Conservation (phyloP, 1,140 invertebrate species). For the Zaprionus tsacasi region DNA sequence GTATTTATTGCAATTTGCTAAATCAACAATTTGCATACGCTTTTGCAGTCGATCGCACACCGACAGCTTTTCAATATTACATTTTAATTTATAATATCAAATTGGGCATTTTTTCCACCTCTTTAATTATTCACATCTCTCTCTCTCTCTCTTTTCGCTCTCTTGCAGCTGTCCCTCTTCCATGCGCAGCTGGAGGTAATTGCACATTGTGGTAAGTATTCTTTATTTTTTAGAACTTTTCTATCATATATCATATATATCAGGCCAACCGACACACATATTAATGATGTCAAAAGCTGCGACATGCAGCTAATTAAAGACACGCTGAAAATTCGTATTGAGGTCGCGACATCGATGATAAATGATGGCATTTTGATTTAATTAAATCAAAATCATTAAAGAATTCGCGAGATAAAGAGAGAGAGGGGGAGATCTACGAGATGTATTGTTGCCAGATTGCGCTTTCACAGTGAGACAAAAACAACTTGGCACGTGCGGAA, state of each 20-base stretch:
- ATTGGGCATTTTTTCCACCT: constrained; percentile 20
- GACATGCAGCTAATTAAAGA: constrained; percentile 29
- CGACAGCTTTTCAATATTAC: constrained; percentile 15
- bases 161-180: constrained; percentile 35
- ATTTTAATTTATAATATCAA: constrained; percentile 25
- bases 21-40: constrained; percentile 4
- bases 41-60: not conserved
- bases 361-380: constrained; percentile 24
- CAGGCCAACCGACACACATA: not conserved
- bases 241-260: constrained; percentile 20
- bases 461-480: not conserved
- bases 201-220: constrained; percentile 53
- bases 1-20: constrained; percentile 21
- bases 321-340: constrained; percentile 12
- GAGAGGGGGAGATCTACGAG: not conserved
- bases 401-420: not conserved
- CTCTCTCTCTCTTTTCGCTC: not conserved
- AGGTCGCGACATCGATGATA: constrained; percentile 18
- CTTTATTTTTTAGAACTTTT: constrained; percentile 6
- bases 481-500: not conserved
- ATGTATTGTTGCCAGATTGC: not conserved
- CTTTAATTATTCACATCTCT: constrained; percentile 9
- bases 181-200: constrained; percentile 26
- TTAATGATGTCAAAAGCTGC: constrained; percentile 28
- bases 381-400: constrained; percentile 24